Evolutionary conservation across 2,888 invertebrate species (phyloP), one percentile per base, ranked within the genome.

Genomic region (Pogonocherus hispidulus): DNA sequence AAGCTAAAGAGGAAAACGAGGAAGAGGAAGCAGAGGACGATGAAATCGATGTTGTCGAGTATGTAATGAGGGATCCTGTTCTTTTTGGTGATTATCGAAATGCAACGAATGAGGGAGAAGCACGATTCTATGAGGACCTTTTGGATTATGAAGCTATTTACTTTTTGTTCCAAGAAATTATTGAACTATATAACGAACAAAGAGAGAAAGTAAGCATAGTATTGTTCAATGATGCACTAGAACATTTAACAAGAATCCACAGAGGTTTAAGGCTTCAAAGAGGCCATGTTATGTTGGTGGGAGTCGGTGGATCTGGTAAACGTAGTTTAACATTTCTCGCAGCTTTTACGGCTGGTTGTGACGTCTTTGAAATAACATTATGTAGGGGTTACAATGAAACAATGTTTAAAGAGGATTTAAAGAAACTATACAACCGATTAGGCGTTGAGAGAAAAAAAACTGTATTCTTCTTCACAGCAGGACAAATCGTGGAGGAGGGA

Each of bases 251-350:
- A 0, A 89, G 97, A 51, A 90, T 96, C 9, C 96, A 97, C 78
- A 91, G 97, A 19, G 92, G 93, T 0, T 86, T 97, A 69, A 89
- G 97, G 72, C 92, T 96, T 91, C 90, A 93, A 80, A 87, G 92
- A 72, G 96, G 96, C 0, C 95, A 97, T 82, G 91, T 93, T 3
- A 87, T 97, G 85, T 86, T 97, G 44, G 92, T 97, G 11, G 97
- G 97, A 8, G 94, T 95, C 1, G 96, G 95, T 1, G 97, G 97
- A 18, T 92, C 94, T 77, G 97, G 97, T 18, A 97, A 97, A 85
- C 92, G 93, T 80, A 91, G 92, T 71, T 88, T 97, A 19, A 92
- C 94, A 18, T 89, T 89, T 57, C 87, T 97, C 3, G 92, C 96
- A 0, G 89, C 95, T 0, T 96, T 93, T 80, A 93, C 97, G 0